Conservation (phyloP, 2,888 invertebrate species). For the Nezara viridula region DNA sequence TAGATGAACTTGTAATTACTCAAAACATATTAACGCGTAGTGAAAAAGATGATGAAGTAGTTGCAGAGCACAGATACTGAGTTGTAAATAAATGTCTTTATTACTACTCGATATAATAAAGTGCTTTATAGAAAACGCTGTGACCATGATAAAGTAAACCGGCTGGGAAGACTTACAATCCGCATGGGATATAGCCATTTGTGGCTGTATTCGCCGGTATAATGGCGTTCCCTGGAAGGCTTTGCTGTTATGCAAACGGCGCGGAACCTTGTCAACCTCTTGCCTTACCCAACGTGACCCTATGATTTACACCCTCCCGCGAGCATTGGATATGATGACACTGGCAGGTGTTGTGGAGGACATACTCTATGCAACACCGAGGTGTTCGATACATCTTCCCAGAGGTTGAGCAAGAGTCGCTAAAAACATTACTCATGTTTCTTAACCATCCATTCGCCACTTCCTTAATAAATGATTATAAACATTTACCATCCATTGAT, state of each 20-base stretch:
- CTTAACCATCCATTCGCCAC: not conserved
- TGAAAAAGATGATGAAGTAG: no score
- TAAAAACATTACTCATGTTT: not conserved
- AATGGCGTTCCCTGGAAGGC: slow-evolving; percentile 12
- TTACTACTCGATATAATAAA: not conserved
- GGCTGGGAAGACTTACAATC: not conserved
- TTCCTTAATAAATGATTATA: not conserved
- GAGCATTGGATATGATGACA: slow-evolving; percentile 12
- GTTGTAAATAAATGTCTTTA: not conserved
- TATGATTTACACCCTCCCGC: not conserved
- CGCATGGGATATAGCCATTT: not conserved
- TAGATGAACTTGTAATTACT: no score
- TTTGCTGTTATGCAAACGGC: slow-evolving; percentile 10
- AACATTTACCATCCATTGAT: not conserved
- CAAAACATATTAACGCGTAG: no score
- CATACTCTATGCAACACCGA: not conserved
- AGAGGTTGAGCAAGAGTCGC: not conserved
- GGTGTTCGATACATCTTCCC: not conserved
- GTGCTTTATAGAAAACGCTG: not conserved
- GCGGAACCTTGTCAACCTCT: slow-evolving; percentile 21
- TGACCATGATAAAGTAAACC: not conserved
- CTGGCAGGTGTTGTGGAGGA: slow-evolving; percentile 8
- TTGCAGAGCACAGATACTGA: not conserved
- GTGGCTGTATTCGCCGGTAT: not conserved
- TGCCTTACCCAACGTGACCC: slow-evolving; percentile 10